Base-by-base conservation (phyloP, 2,888 invertebrate genomes). In the Thymelicus lineola region DNA sequence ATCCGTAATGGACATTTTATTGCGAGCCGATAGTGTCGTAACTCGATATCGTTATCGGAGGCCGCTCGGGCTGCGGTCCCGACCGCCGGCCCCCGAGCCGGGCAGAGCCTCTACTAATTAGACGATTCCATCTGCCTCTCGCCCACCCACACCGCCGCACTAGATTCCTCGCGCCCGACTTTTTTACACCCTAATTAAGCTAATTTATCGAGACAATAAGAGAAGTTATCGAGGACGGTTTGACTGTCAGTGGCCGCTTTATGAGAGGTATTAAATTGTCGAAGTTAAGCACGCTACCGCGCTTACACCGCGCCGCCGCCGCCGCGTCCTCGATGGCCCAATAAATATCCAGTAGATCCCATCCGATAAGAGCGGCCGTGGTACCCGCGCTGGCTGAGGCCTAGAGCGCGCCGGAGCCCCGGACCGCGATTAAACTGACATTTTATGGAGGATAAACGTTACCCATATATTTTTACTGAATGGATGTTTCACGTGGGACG, bases 171-270 rank as follows among this genome's bases (percentile, higher is more conserved):
- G 83, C 84, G 80, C 85, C 80, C 82, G 80, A 82, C 82, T 90
- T 89, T 90, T 91, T 91, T 90, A 90, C 90, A 88, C 92, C 90
- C 91, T 91, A 92, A 93, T 93, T 93, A 93, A 91, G 87, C 88
- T 93, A 92, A 92, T 93, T 93, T 93, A 93, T 92, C 87, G 92
- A 86, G 88, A 91, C 91, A 91, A 90, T 90, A 88, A 88, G 86
- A 86, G 86, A 87, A 91, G 88, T 90, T 88, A 92, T 91, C 86
- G 89, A 82, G 80, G 79, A 77, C 77, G 76, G 78, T 77, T 72
- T 73, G 73, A 74, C 85, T 83, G 86, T 82, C 78, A 82, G 80
- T 81, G 88, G 74, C 85, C 88, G 86, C 87, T 91, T 91, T 91
- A 92, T 84, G 90, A 90, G 88, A 82, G 86, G 83, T 87, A 90